Evolutionary conservation across 2,888 invertebrate species (phyloP).

Genomic region (Agrenia bidenticulata): DNA sequence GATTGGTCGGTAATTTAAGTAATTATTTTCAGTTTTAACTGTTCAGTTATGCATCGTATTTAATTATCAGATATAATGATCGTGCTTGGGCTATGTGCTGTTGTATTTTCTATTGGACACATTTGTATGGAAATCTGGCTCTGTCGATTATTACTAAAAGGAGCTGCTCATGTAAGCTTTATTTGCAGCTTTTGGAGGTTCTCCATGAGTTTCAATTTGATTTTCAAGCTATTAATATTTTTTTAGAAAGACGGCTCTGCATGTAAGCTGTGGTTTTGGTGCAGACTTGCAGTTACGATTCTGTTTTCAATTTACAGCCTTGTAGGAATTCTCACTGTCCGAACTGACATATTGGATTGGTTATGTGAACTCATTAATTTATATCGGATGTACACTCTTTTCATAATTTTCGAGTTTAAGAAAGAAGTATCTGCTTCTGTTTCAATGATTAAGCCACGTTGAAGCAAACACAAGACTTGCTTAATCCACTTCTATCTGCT

Average conservation of each 20-base stretch:
- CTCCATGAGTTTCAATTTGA: too few relatives aligned
- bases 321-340: slow-evolving; percentile 16
- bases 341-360: slow-evolving; percentile 26
- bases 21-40: background rate
- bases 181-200: too few relatives aligned
- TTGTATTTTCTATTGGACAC: slow-evolving; percentile 4
- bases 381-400: slow-evolving; percentile 23
- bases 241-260: slow-evolving; percentile 24
- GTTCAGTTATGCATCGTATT: background rate
- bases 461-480: background rate
- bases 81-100: background rate
- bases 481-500: slow-evolving; percentile 21
- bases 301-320: slow-evolving; percentile 22
- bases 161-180: slow-evolving; percentile 10
- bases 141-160: slow-evolving; percentile 3
- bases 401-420: slow-evolving; percentile 21
- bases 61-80: slow-evolving; percentile 13
- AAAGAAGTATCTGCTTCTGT: slow-evolving; percentile 20
- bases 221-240: too few relatives aligned
- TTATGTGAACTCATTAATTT: slow-evolving; percentile 19
- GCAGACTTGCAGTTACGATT: slow-evolving; percentile 19
- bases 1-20: background rate
- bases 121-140: slow-evolving; percentile 10
- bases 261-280: slow-evolving; percentile 29
- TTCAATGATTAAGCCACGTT: background rate